These are phyloP conservation scores for Fukomys damarensis DNA, from an alignment of 2,113 vertebrate genomes.

Conservation along the genomic window DNA sequence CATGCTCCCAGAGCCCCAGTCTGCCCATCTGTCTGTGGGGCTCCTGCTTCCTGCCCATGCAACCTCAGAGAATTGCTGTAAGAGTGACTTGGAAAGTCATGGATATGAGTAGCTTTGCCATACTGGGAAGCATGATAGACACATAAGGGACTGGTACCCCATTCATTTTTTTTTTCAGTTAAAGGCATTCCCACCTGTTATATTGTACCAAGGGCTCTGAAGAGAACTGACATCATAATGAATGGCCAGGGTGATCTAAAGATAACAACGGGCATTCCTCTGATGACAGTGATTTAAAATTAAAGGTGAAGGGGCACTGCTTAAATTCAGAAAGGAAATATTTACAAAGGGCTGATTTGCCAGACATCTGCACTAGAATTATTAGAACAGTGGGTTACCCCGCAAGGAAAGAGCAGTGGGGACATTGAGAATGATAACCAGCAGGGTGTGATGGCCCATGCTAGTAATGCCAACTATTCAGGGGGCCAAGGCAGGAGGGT, in stretches of 20 bases:
- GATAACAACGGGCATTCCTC: background rate
- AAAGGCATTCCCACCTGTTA: background rate
- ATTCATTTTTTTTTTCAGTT: background rate
- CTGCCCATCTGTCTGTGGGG: background rate
- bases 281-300: background rate
- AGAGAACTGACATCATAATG: background rate
- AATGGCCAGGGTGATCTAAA: background rate
- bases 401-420: background rate
- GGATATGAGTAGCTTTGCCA: background rate
- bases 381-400: background rate
- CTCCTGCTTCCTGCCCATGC: background rate
- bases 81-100: background rate
- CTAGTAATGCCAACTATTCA: background rate
- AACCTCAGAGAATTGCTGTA: background rate
- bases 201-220: background rate
- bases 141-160: background rate
- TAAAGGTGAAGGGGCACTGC: background rate
- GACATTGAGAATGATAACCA: background rate
- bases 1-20: background rate
- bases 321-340: conserved; percentile 34
- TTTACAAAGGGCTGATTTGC: conserved; percentile 47
- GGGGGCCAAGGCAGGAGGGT: background rate
- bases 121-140: background rate
- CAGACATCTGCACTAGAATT: background rate
- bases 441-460: background rate